Percentiles rank a stretch among this genome's conserved stretches.
Conservation (phyloP, 2,888 invertebrate genomes). For the Linnaemya vulpina region DNA sequence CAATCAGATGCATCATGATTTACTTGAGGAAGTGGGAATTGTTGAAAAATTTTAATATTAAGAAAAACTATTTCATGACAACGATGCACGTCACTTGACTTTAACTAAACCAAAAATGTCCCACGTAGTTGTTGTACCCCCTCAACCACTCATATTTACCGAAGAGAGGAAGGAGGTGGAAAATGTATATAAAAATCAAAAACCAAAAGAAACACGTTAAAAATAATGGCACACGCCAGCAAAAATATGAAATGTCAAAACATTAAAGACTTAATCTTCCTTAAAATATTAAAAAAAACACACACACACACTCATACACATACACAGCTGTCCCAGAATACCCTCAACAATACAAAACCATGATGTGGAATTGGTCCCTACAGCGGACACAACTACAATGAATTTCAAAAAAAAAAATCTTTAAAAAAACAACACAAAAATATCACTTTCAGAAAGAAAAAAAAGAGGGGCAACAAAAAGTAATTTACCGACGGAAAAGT, state of each 20-base stretch:
- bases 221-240: conserved; percentile 72
- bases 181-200: conserved; percentile 14
- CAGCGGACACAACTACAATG: conserved; percentile 38
- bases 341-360: neutral
- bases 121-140: no score
- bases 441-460: neutral
- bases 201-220: conserved; percentile 9
- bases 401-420: neutral
- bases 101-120: no score
- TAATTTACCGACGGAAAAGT: neutral
- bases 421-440: neutral
- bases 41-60: no score
- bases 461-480: neutral
- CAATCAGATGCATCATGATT: no score
- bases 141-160: neutral
- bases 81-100: no score
- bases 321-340: conserved; percentile 1
- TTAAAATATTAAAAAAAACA: conserved; percentile 29
- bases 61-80: no score
- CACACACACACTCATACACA: no score
- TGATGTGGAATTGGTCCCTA: neutral
- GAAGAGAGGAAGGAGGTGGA: neutral
- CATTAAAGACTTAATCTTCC: conserved; percentile 75
- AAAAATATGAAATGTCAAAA: conserved; percentile 76
- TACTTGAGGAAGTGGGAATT: no score